Evolutionary conservation across 1,140 invertebrate species (phyloP), one percentile per base, ranked within the genome.

Genomic region (Oryctes rhinoceros): DNA sequence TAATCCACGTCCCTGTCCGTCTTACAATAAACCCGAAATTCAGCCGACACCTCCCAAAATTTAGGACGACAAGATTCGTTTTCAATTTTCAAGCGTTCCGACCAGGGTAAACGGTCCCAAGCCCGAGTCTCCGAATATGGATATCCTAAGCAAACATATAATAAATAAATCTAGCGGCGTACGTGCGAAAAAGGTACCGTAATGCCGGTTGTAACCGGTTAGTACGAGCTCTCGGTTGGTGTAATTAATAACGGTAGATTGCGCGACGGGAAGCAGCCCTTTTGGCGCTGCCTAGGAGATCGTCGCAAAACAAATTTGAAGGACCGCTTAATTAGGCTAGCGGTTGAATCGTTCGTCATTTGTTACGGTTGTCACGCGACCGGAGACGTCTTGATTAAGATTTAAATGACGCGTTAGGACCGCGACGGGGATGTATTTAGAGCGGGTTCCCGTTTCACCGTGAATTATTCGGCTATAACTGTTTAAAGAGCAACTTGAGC

Each of bases 311-410:
- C 53, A 59, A 59, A 59, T 59, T 59, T 59, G 53, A 59, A 59
- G 53, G 53, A 59, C 10, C 53, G 53, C 53, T 59, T 59, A 59
- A 59, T 59, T 59, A 59, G 53, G 39, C 18, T 15, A 15, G 5
- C 53, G 53, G 53, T 59, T 59, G 53, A 59, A 59, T 59, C 53
- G 53, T 59, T 59, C 53, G 53, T 59, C 53, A 59, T 59, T 59
- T 59, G 53, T 59, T 59, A 59, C 53, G 53, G 53, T 59, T 59
- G 53, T 59, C 53, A 15, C 15, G 13, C 53, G 18, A 59, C 15
- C 13, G 13, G 13, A 59, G 53, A 18, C 53, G 53, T 59, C 53
- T 59, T 59, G 53, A 59, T 59, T 59, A 59, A 59, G 53, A 59
- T 59, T 59, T 59, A 59, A 59, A 18, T 15, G 53, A 18, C 53